Evolutionary conservation across 23 tunicate genomes (phyloP), one percentile per base, ranked within the genome.

Genomic region (Diplosoma virens): DNA sequence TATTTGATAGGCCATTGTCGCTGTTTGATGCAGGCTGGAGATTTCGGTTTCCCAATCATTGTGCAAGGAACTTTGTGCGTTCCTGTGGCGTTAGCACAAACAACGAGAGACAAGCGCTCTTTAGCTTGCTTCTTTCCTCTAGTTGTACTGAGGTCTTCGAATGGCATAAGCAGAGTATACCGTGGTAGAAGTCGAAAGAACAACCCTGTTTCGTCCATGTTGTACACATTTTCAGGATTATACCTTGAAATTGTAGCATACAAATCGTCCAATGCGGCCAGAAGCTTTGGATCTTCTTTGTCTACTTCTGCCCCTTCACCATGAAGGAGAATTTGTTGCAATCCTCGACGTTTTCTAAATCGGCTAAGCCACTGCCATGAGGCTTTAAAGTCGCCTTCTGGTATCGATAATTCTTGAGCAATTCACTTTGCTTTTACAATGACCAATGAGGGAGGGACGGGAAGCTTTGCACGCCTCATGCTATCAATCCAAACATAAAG

Each of bases 201-300:
- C 63, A 79, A 71, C 79, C 84, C 84, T 70, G 84, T 79, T 79
- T 79, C 84, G 45, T 79, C 84, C 84, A 79, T 79, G 79, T 70
- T 79, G 30, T 79, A 79, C 60, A 79, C 84, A 79, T 79, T 79
- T 79, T 79, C 84, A 79, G 84, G 81, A 70, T 79, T 81, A 79
- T 79, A 73, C 64, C 63, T 22, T 79, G 63, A 34, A 70, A 68
- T 68, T 46, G 31, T 71, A 45, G 61, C 79, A 71, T 70, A 24
- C 35, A 73, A 53, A 52, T 50, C 20, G 25, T 52, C 23, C 35
- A 73, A 45, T 37, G 66, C 76, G 41, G 76, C 76, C 59, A 77
- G 28, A 59, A 59, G 73, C 73, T 75, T 75, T 58, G 77, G 73
- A 26, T 75, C 72, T 58, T 75, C 80, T 25, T 59, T 75, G 80